A percentile compares a stretch with the other conserved stretches of the same genome.
Conservation (phyloP, 2,888 invertebrate species). For the Agriopis marginaria region DNA sequence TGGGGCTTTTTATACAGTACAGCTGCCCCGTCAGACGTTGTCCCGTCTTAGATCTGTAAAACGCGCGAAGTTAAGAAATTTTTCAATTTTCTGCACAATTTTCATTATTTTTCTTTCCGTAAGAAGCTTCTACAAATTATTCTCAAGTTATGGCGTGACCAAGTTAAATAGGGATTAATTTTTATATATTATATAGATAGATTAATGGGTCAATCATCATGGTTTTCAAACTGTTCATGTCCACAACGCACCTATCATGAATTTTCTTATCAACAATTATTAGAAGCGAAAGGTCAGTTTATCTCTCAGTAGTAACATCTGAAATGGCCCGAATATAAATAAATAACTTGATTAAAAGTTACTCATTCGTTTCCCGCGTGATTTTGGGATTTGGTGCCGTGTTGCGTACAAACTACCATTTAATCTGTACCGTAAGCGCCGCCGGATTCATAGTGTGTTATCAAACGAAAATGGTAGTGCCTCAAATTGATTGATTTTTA, state of each 20-base stretch:
- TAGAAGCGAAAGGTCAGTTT: conserved; percentile 23
- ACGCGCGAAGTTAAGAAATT: too few relatives aligned
- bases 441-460: background rate
- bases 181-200: too few relatives aligned
- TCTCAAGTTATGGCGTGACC: too few relatives aligned
- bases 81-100: too few relatives aligned
- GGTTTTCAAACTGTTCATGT: background rate
- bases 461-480: too few relatives aligned
- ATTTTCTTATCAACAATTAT: conserved; percentile 15
- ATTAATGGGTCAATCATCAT: conserved; percentile 2
- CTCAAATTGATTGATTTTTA: conserved; percentile 3
- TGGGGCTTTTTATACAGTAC: background rate
- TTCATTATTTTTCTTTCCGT: too few relatives aligned
- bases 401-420: background rate
- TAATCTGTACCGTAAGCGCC: conserved; percentile 5
- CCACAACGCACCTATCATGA: background rate
- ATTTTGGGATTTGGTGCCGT: conserved; percentile 13
- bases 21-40: too few relatives aligned
- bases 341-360: conserved; percentile 21
- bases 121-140: too few relatives aligned
- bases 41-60: too few relatives aligned
- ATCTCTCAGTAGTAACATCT: conserved; percentile 23
- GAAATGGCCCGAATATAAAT: conserved; percentile 32
- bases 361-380: conserved; percentile 30
- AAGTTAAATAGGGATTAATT: too few relatives aligned